Evolutionary conservation across 2,113 vertebrate genomes (phyloP), one percentile per base, ranked within the genome.

Genomic region (Oncorhynchus clarkii): DNA sequence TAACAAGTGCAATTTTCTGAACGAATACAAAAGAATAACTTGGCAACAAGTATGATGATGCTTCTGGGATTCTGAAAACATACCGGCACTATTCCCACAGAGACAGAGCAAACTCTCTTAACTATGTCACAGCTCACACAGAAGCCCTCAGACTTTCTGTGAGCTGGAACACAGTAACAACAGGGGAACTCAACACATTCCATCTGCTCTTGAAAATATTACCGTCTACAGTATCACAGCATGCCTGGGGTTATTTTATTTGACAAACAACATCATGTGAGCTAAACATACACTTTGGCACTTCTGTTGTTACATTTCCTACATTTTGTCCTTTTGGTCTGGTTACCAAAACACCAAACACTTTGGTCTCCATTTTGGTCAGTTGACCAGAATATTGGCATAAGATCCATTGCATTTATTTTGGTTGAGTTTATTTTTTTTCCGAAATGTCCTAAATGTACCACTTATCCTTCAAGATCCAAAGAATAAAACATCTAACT

Each of bases 381-480:
- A 45, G 39, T 45, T 45, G 39, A 45, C 39, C 39, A 45, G 9
- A 45, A 45, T 39, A 39, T 39, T 39, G 8, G 39, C 39, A 39
- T 45, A 45, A 45, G 39, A 45, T 45, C 39, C 39, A 45, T 11
- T 45, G 12, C 9, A 11, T 45, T 45, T 45, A 45, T 45, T 45
- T n/a, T 80, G 78, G 72, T 22, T 69, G 67, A 45, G 16, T 9
- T 69, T 64, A 57, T 70, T 82, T 45, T 82, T 45, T 11, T 11
- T 11, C 9, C 2, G 0, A 39, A 39, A 39, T 39, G 45, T 4
- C 16, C 34, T 74, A 16, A 68, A 57, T 16, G 49, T 71, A 20
- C 62, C 54, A 18, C 49, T 45, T 3, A 13, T 60, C 39, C 6
- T 13, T 20, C 39, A 59, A 59, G 5, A n/a, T 48, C 22, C 45